Evolutionary conservation across 1,140 invertebrate species (phyloP), one percentile per base, ranked within the genome.

Genomic region (Drosophila obscura): DNA sequence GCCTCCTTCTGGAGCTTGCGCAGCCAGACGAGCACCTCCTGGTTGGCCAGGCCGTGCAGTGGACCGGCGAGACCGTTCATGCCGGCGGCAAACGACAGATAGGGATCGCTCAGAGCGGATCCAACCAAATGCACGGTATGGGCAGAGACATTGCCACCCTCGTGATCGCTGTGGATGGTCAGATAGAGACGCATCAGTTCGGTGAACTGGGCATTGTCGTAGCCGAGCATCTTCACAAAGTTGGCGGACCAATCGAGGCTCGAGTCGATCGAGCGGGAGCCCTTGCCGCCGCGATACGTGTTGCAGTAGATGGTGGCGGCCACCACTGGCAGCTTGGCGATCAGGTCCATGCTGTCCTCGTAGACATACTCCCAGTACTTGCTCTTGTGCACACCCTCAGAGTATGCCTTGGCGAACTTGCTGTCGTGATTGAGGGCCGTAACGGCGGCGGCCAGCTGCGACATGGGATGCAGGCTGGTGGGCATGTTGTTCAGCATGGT

Each of bases 401-500:
- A 93, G 92, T 99, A 99, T 0, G 98, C 98, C 90, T 97, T 95
- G 4, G 96, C 96, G 93, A 98, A 99, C 91, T 97, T 96, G 87
- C 97, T 98, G 93, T 99, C 98, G 84, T 95, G 97, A 92, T 98
- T 98, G 46, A 99, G 93, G 3, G 97, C 95, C 9, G 97, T 98
- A 65, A 99, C 95, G 9, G 98, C 98, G 31, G 97, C 96, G 46
- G 96, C 96, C 85, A 99, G 97, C 92, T 99, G 98, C 9, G 97
- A 96, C 98, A 99, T 99, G 0, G 98, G 98, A 90, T 99, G 98
- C 26, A 99, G 92, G 69, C 95, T 95, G 74, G 95, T 95, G n/a
- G 98, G 98, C 93, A 99, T 97, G 91, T 98, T 98, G 92, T 99
- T 99, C 69, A 99, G 92, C 94, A 99, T 96, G 26, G 96, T 97